A percentile compares a stretch with the other conserved stretches of the same genome.
These are phyloP conservation scores for Ichneumon xanthorius DNA, from an alignment of 2,888 invertebrate genomes.

Conservation along the genomic window DNA sequence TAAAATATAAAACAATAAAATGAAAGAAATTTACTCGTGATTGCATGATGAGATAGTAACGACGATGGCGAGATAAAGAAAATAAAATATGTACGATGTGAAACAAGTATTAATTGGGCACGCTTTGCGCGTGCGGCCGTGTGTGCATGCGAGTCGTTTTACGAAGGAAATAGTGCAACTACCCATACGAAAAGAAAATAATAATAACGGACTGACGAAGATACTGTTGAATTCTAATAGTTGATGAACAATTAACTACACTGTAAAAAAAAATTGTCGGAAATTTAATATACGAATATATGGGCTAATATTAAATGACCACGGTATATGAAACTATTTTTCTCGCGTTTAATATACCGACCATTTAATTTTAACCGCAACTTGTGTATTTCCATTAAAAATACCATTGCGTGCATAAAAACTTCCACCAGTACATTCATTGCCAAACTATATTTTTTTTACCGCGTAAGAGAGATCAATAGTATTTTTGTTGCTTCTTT, in stretches of 20 bases:
- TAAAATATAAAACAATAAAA: slow-evolving; percentile 24
- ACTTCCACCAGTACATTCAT: background rate
- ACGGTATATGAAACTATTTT: slow-evolving; percentile 8
- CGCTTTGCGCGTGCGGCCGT: slow-evolving; percentile 4
- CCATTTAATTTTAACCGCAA: background rate
- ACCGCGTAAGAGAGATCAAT: background rate
- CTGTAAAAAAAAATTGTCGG: background rate
- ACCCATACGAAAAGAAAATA: slow-evolving; percentile 5
- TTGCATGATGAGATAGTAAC: slow-evolving; percentile 44
- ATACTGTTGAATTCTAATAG: slow-evolving; percentile 9
- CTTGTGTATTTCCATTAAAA: background rate
- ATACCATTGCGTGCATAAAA: background rate
- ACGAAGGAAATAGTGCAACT: slow-evolving; percentile 8
- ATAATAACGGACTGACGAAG: slow-evolving; percentile 6
- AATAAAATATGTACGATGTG: slow-evolving; percentile 42
- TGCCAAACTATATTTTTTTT: background rate
- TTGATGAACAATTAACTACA: slow-evolving; percentile 2
- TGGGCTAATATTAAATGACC: background rate
- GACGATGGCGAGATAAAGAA: slow-evolving; percentile 58
- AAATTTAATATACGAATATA: slow-evolving; percentile 1
- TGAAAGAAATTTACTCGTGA: slow-evolving; percentile 42
- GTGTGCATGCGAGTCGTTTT: slow-evolving; percentile 5
- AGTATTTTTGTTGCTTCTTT: slow-evolving; percentile 13
- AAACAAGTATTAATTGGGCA: slow-evolving; percentile 33
- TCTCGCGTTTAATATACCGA: background rate